Evolutionary conservation across 1,140 invertebrate species (phyloP), one percentile per base, ranked within the genome.

Genomic region (Aphidius gifuensis): DNA sequence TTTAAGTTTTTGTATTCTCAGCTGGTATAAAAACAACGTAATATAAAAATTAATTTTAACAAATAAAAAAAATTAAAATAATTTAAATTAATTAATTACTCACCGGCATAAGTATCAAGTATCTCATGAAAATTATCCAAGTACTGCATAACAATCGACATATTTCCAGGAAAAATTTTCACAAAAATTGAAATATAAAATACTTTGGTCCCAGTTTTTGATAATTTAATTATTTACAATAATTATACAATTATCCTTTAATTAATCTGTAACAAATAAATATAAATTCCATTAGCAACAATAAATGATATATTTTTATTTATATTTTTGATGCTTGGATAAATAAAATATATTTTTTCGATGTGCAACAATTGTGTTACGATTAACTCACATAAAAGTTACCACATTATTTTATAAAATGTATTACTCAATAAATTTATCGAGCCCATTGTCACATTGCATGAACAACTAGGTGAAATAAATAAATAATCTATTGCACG

Each of bases 141-240:
- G 69, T 84, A 86, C 68, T 84, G 83, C 81, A 86, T 84, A 79
- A 86, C 78, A 77, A 86, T 83, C 74, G 85, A 85, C 85, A 86
- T 86, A 73, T 74, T 75, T 68, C 66, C 57, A 23, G 57, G 64
- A 55, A 21, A 8, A 11, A 44, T 7, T 44, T 9, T 53, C 5
- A 53, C n/a, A 39, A 4, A 39, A 32, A n/a, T 53, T 53, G 3
- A 53, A 39, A 9, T 53, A 53, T 53, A 44, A 44, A 6, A 7
- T 16, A 16, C 16, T 32, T 32, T 32, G 23, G 23, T 32, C 23
- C 23, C 23, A 32, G 23, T 32, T 32, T 1, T 32, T 32, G 4
- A 32, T 32, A 32, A 32, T 32, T 32, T 32, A 32, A 32, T 32
- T 32, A 32, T 32, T 32, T 32, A 32, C 1, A 16, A 16, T 16